Percentiles rank a stretch among this genome's conserved stretches.
Evolutionary conservation across 2,797 vertebrate genomes (phyloP).

Genomic region (Lithobates sylvaticus): DNA sequence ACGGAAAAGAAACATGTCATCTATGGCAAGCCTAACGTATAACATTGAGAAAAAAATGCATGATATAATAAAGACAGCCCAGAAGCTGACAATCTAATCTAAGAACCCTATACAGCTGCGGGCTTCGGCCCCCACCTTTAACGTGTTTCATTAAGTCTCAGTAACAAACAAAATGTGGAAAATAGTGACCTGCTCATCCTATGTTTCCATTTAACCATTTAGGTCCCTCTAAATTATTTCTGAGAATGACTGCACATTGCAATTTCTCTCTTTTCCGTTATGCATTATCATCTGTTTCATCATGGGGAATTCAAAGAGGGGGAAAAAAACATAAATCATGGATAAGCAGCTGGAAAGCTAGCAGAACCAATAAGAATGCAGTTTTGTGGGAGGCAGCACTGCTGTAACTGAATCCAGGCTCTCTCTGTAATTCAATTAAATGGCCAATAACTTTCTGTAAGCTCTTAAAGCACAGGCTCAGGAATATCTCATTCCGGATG

Average conservation of each 20-base stretch:
- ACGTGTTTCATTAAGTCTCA: not conserved
- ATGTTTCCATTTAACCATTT: constrained; percentile 22
- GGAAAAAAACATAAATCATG: constrained; percentile 5
- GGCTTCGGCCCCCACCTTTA: not conserved
- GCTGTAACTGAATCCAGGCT: constrained; percentile 66
- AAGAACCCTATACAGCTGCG: not conserved
- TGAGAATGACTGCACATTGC: not conserved
- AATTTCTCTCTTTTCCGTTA: constrained; percentile 47
- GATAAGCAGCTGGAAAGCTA: constrained; percentile 63
- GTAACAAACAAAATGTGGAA: constrained; percentile 14
- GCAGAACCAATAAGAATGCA: constrained; percentile 70
- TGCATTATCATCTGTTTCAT: constrained; percentile 46
- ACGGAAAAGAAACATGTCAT: too few relatives aligned
- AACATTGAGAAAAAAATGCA: too few relatives aligned
- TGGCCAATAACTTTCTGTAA: constrained; percentile 57
- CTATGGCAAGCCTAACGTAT: too few relatives aligned
- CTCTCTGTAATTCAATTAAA: constrained; percentile 62
- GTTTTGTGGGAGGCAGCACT: constrained; percentile 67
- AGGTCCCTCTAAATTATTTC: not conserved
- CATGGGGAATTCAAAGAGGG: constrained; percentile 43
- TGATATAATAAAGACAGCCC: not conserved
- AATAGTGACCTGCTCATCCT: constrained; percentile 10
- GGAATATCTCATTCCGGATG: constrained; percentile 33
- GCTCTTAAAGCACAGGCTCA: constrained; percentile 47
- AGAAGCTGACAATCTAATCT: not conserved